These are phyloP conservation scores for Tetraneura akinire DNA, from an alignment of 1,140 invertebrate species.

Conservation along the genomic window DNA sequence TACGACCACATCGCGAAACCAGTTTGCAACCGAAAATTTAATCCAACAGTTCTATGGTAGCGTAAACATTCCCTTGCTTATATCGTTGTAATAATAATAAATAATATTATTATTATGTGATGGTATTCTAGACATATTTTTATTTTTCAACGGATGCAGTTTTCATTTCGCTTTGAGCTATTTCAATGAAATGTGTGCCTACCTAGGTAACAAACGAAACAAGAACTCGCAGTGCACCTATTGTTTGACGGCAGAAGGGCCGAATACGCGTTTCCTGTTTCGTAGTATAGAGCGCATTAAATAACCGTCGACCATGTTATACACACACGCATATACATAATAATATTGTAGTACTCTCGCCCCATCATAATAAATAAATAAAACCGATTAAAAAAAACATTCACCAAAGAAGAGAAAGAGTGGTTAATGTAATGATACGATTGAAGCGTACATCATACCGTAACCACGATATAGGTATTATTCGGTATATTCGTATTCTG, in stretches of 20 bases:
- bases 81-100: too few relatives aligned
- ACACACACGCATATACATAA: too few relatives aligned
- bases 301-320: not conserved
- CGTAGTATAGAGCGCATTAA: not conserved
- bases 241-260: slow-evolving; percentile 34
- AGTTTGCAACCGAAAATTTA: not conserved
- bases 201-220: not conserved
- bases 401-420: not conserved
- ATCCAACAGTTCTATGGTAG: not conserved
- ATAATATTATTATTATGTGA: too few relatives aligned
- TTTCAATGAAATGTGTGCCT: slow-evolving; percentile 34
- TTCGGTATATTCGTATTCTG: too few relatives aligned
- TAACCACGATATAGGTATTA: slow-evolving; percentile 30
- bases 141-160: not conserved
- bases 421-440: slow-evolving; percentile 25
- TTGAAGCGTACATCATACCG: too few relatives aligned
- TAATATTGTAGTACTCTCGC: too few relatives aligned
- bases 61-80: not conserved
- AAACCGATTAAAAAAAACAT: not conserved
- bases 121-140: too few relatives aligned
- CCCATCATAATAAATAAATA: not conserved
- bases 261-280: slow-evolving; percentile 43
- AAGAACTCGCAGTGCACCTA: not conserved
- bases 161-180: slow-evolving; percentile 1
- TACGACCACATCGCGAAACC: not conserved